Evolutionary conservation across 2,113 vertebrate species (phyloP).

Genomic region (Psittacara wagleri): DNA sequence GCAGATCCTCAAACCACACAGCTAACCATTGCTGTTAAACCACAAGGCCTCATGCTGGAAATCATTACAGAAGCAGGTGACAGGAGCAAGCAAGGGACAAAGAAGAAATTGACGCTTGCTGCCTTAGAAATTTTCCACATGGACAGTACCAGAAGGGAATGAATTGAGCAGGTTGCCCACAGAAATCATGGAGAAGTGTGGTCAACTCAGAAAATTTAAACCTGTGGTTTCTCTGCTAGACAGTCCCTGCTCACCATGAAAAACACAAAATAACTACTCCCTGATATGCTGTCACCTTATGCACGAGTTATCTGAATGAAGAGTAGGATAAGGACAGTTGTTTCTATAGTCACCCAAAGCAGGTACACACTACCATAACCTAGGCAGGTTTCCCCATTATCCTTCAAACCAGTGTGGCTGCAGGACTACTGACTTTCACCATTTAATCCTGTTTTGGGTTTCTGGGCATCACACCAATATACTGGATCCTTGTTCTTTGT

Average conservation of each 20-base stretch:
- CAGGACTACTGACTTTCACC: background rate
- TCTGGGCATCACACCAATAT: background rate
- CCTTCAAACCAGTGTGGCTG: background rate
- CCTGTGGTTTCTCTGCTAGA: background rate
- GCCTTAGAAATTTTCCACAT: background rate
- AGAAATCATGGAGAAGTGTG: background rate
- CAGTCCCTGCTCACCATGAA: background rate
- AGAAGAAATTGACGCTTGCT: background rate
- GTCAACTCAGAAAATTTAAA: background rate
- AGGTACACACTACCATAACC: background rate
- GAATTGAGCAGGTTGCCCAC: background rate
- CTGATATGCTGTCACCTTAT: background rate
- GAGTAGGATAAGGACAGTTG: background rate
- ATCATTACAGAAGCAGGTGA: background rate
- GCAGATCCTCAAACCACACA: background rate
- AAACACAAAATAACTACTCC: background rate
- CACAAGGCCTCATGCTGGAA: background rate
- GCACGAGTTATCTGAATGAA: background rate
- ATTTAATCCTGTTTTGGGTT: background rate
- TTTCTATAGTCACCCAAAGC: background rate
- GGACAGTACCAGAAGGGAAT: background rate
- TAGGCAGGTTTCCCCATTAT: background rate
- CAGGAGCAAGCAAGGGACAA: background rate
- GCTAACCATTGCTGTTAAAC: background rate
- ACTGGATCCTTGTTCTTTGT: background rate